Evolutionary conservation across 2,797 vertebrate species (phyloP).

Genomic region (Enteromius argenteus): DNA sequence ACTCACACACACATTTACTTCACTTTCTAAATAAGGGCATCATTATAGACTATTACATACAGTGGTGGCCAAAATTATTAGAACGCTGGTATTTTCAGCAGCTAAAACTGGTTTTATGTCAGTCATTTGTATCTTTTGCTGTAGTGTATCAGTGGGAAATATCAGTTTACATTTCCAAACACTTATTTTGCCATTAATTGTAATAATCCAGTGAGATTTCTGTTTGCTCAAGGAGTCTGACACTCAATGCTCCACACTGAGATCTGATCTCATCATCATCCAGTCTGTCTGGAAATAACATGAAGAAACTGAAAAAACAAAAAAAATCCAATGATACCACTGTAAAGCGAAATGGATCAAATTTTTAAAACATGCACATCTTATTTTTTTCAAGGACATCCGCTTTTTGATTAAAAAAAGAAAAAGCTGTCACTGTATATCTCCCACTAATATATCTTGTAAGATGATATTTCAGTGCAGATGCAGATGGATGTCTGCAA

Average conservation of each 20-base stretch:
- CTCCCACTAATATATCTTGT: not conserved
- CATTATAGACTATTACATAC: not conserved
- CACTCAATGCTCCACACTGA: not conserved
- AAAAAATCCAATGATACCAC: not conserved
- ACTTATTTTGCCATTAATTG: not conserved
- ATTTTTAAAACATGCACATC: not conserved
- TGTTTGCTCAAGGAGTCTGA: not conserved
- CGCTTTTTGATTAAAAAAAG: not conserved
- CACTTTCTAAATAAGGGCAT: not conserved
- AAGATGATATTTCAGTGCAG: not conserved
- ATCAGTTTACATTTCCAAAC: not conserved
- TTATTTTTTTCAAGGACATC: not conserved
- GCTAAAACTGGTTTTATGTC: not conserved
- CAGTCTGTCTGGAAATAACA: not conserved
- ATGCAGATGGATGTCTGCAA: not conserved
- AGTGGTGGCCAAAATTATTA: not conserved
- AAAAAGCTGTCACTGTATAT: not conserved
- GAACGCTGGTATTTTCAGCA: not conserved
- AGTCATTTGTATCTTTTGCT: not conserved
- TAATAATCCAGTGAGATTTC: not conserved
- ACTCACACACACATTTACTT: not conserved
- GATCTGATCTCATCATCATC: too few species aligned
- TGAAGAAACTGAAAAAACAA: not conserved
- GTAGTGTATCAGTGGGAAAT: not conserved
- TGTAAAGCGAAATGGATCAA: not conserved